These are phyloP conservation scores for Chloropsis cyanopogon DNA, from an alignment of 2,113 vertebrate genomes.

Conservation along the genomic window DNA sequence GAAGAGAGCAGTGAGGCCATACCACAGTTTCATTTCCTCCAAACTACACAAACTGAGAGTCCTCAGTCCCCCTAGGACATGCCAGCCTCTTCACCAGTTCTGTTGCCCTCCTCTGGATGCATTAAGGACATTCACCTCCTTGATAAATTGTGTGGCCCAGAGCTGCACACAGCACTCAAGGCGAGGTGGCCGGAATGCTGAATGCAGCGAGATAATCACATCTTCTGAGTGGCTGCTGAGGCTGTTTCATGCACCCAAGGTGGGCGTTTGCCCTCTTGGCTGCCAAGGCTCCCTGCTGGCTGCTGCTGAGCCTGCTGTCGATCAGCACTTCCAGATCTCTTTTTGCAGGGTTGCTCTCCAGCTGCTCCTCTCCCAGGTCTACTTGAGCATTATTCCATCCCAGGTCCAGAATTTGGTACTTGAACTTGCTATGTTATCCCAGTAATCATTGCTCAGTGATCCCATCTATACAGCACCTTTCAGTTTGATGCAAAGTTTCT, in stretches of 20 bases:
- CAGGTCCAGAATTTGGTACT: neutral
- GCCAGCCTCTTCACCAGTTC: too few relatives aligned
- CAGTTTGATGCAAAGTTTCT: neutral
- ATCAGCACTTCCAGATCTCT: too few relatives aligned
- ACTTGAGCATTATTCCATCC: neutral
- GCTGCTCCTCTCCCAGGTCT: neutral
- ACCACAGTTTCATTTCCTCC: neutral
- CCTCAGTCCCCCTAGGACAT: too few relatives aligned
- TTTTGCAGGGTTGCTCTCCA: neutral
- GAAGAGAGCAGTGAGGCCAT: neutral
- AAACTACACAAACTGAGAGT: neutral
- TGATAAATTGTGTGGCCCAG: neutral
- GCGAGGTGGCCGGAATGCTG: rapidly evolving
- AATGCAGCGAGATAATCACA: neutral
- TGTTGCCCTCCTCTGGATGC: neutral
- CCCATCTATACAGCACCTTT: neutral
- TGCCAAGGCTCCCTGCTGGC: neutral
- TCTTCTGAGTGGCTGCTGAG: neutral
- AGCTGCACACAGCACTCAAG: neutral
- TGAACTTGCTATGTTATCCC: too few relatives aligned
- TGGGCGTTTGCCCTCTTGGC: neutral
- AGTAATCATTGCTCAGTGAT: neutral
- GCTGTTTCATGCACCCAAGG: neutral
- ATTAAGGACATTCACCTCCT: neutral
- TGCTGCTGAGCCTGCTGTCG: neutral